Base-by-base conservation (phyloP, 2,797 vertebrate species). In the Malacoctenus gilli region DNA sequence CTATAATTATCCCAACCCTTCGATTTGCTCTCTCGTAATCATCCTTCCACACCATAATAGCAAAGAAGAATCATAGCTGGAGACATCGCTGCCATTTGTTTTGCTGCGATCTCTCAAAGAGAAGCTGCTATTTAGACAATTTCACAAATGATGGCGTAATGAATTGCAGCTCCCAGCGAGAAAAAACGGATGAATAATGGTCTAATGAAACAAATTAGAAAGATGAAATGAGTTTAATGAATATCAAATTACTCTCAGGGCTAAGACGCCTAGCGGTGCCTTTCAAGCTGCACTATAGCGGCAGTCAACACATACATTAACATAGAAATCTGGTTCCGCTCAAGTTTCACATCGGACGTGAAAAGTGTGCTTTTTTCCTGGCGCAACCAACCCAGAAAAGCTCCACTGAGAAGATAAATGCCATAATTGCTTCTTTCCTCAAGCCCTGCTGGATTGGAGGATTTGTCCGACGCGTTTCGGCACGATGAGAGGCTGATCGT, bases 1-100 rank as follows among this genome's bases (percentile, higher is more conserved):
- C 38, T 52, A 25, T 53, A 59, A 72, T 66, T 59, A 71, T 41
- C 13, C 18, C 14, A 16, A 50, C 7, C 5, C 43, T 59, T 59
- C 41, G n/a, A 58, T 49, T 39, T 13, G 9, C 36, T 59, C 40
- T n/a, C 22, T 60, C 18, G 35, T 2, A 58, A 59, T 60, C 20
- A 50, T 49, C 4, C 14, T 35, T 9, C 38, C 35, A 37, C 8
- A 23, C 3, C 16, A 5, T 40, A 60, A 57, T 15, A 23, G 11
- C 19, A 3, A 7, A 5, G n/a, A 15, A 18, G 2, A 21, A 44
- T 28, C 2, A 9, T 1, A n/a, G 16, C 32, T 53, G 6, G 3
- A 19, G 15, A n/a, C 16, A 25, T 19, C 1, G 30, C 4, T 6
- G 10, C 19, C 14, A 3, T 50, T 57, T 18, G 13, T 31, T 59